Base-by-base conservation (phyloP, 2,113 vertebrate genomes). In the Struthio camelus region DNA sequence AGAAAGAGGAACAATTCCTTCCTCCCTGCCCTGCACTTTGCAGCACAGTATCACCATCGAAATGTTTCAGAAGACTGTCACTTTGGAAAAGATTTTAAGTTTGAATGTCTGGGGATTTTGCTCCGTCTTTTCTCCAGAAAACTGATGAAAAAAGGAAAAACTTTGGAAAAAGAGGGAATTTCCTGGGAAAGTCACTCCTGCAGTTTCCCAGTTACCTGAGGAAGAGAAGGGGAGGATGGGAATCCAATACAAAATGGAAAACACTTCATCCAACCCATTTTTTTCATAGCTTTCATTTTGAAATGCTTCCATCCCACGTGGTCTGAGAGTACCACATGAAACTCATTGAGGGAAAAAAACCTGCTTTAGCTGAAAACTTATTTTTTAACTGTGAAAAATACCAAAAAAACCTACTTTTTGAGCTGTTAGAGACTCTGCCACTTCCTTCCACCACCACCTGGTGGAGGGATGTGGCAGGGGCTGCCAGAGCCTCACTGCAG, bases 1-100 rank as follows among this genome's bases (percentile, higher is more conserved):
- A 9, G 9, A 36, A 40, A 38, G 1, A 3, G 48, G 3, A 44
- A 34, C 82, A 14, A 23, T 2, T 2, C 9, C 51, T 16, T 62
- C 67, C 40, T 9, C 59, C 8, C 8, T 24, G 51, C 56, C 17
- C 62, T 5, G 22, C 10, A 2, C 44, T 56, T 28, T 1, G 1
- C 20, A 1, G 64, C 0, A 0, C 5, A 5, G 24, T 11, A 61
- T 46, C n/a, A 12, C 73, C 42, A 5, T 1, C 64, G 9, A 34
- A 38, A 34, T 6, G 1, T 25, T 76, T 54, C 14, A 4, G 10
- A 8, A 85, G n/a, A 8, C 40, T 64, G 20, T 14, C n/a, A 3
- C 54, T 72, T 17, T 11, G 64, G 42, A 65, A 91, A 58, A 17
- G 8, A 16, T 40, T 80, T 32, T 48, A 48, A 23, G 17, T 0